Evolutionary conservation across 2,888 invertebrate genomes (phyloP).

Genomic region (Hirtodrosophila cameraria): DNA sequence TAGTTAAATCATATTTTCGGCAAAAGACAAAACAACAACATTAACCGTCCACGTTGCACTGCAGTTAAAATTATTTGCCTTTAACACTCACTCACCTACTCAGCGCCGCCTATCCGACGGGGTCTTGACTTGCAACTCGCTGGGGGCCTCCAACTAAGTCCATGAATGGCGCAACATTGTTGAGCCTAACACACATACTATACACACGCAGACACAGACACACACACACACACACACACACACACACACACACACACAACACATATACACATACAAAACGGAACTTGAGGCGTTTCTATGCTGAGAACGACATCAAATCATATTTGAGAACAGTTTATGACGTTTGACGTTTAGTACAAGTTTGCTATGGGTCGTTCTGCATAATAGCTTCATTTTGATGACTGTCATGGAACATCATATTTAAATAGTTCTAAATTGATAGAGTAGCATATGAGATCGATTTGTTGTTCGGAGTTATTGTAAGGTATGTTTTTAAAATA

Average conservation of each 20-base stretch:
- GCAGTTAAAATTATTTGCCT: slow-evolving; percentile 75
- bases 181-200: slow-evolving; percentile 15
- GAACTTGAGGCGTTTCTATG: slow-evolving; percentile 44
- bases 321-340: slow-evolving; percentile 46
- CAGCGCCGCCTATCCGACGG: slow-evolving; percentile 73
- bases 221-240: slow-evolving; percentile 2
- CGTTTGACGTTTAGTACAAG: slow-evolving; percentile 45
- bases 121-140: slow-evolving; percentile 52
- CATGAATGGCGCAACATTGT: slow-evolving; percentile 68
- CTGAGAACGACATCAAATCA: slow-evolving; percentile 54
- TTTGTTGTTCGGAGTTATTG: too few relatives aligned
- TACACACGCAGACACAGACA: slow-evolving; percentile 1
- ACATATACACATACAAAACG: slow-evolving; percentile 6
- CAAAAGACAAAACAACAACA: slow-evolving; percentile 54
- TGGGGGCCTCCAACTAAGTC: slow-evolving; percentile 14
- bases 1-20: slow-evolving; percentile 80
- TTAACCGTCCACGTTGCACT: slow-evolving; percentile 36
- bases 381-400: slow-evolving; percentile 51
- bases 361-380: slow-evolving; percentile 25
- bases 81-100: slow-evolving; percentile 76
- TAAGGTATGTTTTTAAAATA: too few relatives aligned
- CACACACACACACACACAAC: slow-evolving; percentile 1
- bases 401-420: slow-evolving; percentile 19
- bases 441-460: background rate
- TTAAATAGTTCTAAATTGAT: background rate